Conservation (phyloP, 2,113 vertebrate species). For the Mesoclemmys tuberculata region DNA sequence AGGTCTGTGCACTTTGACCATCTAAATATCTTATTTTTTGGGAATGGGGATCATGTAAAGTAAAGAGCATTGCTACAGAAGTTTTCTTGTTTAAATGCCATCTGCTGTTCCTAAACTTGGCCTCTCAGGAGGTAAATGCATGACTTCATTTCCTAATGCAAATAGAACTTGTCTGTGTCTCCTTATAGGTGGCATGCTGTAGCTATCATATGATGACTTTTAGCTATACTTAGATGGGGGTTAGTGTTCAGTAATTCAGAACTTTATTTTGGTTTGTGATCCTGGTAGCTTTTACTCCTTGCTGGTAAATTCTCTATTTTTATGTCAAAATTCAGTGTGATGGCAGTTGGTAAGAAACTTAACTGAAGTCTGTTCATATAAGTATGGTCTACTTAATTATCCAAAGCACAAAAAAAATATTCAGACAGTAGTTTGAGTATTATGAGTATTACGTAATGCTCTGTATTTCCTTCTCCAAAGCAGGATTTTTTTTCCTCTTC, state of each 20-base stretch:
- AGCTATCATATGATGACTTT: conserved; percentile 35
- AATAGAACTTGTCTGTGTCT: background rate
- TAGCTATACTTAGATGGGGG: conserved; percentile 52
- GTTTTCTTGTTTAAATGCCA: background rate
- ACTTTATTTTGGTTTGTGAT: conserved; percentile 57
- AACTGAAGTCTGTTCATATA: background rate
- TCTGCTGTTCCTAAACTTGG: background rate
- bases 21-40: background rate
- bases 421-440: background rate
- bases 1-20: background rate
- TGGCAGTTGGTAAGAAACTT: conserved; percentile 13
- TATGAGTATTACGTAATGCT: background rate
- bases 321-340: background rate
- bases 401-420: background rate
- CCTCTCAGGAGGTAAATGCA: background rate
- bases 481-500: background rate
- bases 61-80: background rate
- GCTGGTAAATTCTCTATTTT: background rate
- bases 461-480: background rate
- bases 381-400: background rate
- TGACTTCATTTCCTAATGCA: conserved; percentile 4
- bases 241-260: conserved; percentile 37
- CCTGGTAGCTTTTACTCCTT: background rate
- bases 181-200: background rate
- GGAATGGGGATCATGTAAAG: background rate